Percentiles rank a stretch among this genome's conserved stretches.
Evolutionary conservation across 2,113 vertebrate genomes (phyloP).

Genomic region (Formicarius rufipectus): DNA sequence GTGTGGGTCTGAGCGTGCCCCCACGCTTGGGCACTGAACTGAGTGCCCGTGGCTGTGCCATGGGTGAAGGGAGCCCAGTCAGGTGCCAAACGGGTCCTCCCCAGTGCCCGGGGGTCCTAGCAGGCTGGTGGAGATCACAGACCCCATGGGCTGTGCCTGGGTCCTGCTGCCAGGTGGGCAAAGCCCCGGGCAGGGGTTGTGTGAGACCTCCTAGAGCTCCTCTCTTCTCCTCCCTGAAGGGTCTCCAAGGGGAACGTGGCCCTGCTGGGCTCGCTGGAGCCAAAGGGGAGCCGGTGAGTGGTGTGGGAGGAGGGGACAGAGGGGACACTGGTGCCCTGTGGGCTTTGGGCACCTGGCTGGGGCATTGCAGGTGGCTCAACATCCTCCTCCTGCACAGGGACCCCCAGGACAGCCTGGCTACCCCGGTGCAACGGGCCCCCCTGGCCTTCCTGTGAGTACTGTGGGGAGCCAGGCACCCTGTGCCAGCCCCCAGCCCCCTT

Average conservation of each 20-base stretch:
- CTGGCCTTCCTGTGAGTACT: constrained; percentile 88
- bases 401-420: constrained; percentile 87
- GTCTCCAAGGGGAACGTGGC: constrained; percentile 90
- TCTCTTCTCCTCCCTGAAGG: constrained; percentile 75
- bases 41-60: fast-evolving
- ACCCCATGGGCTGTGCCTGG: not conserved
- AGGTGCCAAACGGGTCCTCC: fast-evolving
- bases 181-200: not conserved
- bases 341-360: not conserved
- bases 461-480: not conserved
- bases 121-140: not conserved
- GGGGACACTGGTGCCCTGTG: fast-evolving
- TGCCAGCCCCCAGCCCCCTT: not conserved
- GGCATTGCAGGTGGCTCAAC: not conserved
- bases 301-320: fast-evolving
- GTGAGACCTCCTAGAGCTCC: not conserved
- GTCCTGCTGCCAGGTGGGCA: not conserved
- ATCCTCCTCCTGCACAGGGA: constrained; percentile 72
- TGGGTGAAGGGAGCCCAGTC: not conserved
- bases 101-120: not conserved
- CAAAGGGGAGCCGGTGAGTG: constrained; percentile 90
- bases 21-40: fast-evolving
- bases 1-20: fast-evolving
- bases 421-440: constrained; percentile 86
- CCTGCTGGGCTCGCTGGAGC: constrained; percentile 76